Percentiles rank a stretch among this genome's conserved stretches.
Conservation (phyloP, 2,113 vertebrate species). For the Indicator maculatus region DNA sequence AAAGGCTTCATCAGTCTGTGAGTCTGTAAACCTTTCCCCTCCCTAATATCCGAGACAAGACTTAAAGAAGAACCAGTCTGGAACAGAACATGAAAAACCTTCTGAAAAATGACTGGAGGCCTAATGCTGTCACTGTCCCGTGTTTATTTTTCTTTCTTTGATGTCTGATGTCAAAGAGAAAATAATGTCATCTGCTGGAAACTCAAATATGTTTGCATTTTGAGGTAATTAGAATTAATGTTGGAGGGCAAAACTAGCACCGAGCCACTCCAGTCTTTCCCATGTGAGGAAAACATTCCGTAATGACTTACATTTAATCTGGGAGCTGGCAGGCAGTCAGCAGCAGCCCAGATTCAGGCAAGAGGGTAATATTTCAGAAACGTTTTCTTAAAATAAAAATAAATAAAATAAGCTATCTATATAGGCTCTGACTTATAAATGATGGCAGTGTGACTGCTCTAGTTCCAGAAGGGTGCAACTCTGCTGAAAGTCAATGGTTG, state of each 20-base stretch:
- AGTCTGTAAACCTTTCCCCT: slow-evolving; percentile 66
- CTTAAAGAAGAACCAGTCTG: slow-evolving; percentile 73
- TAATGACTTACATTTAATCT: slow-evolving; percentile 80
- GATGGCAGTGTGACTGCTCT: neutral
- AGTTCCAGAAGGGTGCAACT: neutral
- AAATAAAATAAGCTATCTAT: neutral
- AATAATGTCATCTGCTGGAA: slow-evolving; percentile 80
- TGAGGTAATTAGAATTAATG: slow-evolving; percentile 85
- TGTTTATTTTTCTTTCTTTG: slow-evolving; percentile 83
- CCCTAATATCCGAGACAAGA: slow-evolving; percentile 73
- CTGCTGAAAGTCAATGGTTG: slow-evolving; percentile 15
- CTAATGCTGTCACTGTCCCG: slow-evolving; percentile 74
- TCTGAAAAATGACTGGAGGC: slow-evolving; percentile 79
- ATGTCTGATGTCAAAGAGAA: slow-evolving; percentile 81
- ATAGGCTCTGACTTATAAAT: slow-evolving; percentile 7
- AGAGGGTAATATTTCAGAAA: slow-evolving; percentile 63
- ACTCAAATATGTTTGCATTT: slow-evolving; percentile 78
- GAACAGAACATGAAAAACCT: slow-evolving; percentile 76
- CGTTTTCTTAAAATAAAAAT: slow-evolving; percentile 38
- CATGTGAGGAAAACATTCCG: slow-evolving; percentile 77
- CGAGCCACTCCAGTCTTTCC: slow-evolving; percentile 66
- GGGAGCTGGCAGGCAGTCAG: slow-evolving; percentile 69
- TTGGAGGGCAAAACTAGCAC: slow-evolving; percentile 75
- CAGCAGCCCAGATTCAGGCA: slow-evolving; percentile 64
- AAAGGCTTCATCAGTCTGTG: slow-evolving; percentile 71